Evolutionary conservation across 2,113 vertebrate genomes (phyloP), one percentile per base, ranked within the genome.

Genomic region (Syngnathoides biaculeatus): DNA sequence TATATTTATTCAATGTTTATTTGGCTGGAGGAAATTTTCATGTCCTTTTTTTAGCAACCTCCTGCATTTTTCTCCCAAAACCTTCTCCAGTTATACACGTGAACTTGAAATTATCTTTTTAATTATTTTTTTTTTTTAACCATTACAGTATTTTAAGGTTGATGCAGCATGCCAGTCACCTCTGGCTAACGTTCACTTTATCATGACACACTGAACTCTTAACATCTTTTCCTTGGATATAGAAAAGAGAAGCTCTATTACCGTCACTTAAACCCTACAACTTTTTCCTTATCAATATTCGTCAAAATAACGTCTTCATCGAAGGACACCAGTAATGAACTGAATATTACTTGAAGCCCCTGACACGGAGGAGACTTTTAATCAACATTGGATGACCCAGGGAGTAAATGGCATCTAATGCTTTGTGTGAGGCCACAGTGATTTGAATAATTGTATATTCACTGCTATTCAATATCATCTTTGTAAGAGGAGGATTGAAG

Each of bases 271-370:
- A 63, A 64, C 5, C 1, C n/a, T n/a, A n/a, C n/a, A n/a, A n/a
- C n/a, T n/a, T 40, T 11, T 67, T 22, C 15, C 20, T 62, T 22
- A 65, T 45, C 22, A 64, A 11, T 68, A 48, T 60, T 69, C 52
- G 50, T 76, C 20, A 55, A 71, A 19, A 52, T 56, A 24, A 42
- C 67, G 47, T 67, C 5, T 45, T 64, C 26, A 52, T 45, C 20
- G 40, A 69, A 58, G 63, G 38, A 72, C 71, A 74, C 59, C 69
- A 68, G 27, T 69, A 47, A 53, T 64, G 39, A 47, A 27, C 50
- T 78, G n/a, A 69, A 78, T 84, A 64, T 74, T 75, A 55, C 30
- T 78, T 74, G 56, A 76, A 68, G 39, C 4, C 1, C 20, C 45
- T 56, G 68, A 75, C 73, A 56, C 64, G 73, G 43, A 71, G 40